Evolutionary conservation across 2,797 vertebrate genomes (phyloP), one percentile per base, ranked within the genome.

Genomic region (Echeneis naucrates): DNA sequence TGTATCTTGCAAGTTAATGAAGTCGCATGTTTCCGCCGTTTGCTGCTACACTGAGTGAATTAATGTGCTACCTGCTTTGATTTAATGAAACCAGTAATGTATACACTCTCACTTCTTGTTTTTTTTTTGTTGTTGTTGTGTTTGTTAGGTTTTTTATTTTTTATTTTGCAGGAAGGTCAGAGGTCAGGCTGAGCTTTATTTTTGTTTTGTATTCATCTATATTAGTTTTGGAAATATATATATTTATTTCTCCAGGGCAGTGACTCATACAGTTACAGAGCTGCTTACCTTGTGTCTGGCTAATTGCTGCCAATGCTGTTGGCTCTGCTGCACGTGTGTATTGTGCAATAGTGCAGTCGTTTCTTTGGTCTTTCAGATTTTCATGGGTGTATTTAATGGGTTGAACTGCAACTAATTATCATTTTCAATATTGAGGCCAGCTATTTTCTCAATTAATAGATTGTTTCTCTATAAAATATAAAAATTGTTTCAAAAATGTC

Each of bases 1-100:
- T 68, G 70, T 42, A 56, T 58, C 33, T 40, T 61, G 74, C 73
- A 77, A 77, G 50, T 72, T 78, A 83, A 84, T 86, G 59, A 81
- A 87, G 77, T 61, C 52, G 37, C 65, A 63, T 77, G 45, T 81
- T 50, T 80, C 61, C 57, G 10, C 37, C 75, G 74, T 67, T 68
- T 75, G 61, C 61, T 65, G 44, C 70, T 38, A 68, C 51, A 64
- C 32, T 12, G 26, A 63, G 23, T 65, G 51, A 79, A 79, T 83
- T 67, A 76, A 78, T 78, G 35, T 76, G 67, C 77, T 66, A 61
- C 69, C 59, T 68, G 75, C 57, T 80, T 73, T 68, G 53, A 82
- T 77, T 73, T 57, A 82, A 75, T 70, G 30, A 76, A 70, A 48
- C 23, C 37, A 70, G 32, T 68, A 56, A 77, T 73, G 75, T 45